Conservation (phyloP, 2,113 vertebrate genomes). For the Vulpes lagopus region DNA sequence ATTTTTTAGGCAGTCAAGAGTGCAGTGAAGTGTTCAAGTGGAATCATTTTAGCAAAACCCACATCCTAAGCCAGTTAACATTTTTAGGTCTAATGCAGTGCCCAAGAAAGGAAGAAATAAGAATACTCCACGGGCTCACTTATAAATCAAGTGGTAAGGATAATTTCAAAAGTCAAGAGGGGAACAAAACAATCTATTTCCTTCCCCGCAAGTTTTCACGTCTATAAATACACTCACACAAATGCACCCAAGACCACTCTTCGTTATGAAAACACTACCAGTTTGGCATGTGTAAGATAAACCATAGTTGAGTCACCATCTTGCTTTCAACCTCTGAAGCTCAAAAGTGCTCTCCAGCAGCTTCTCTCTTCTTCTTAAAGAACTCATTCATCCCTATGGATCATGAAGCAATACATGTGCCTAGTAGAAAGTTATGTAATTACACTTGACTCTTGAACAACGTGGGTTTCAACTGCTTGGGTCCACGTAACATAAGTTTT, state of each 20-base stretch:
- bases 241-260: conserved; percentile 75
- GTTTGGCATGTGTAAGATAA: conserved; percentile 51
- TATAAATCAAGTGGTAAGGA: conserved; percentile 82
- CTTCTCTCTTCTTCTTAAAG: conserved; percentile 41
- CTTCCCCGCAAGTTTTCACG: conserved; percentile 78
- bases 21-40: conserved; percentile 17
- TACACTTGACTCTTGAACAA: not conserved
- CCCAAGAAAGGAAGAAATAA: conserved; percentile 75
- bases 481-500: not conserved
- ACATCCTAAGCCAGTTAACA: conserved; percentile 52
- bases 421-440: not conserved
- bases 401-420: not conserved
- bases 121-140: conserved; percentile 79
- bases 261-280: conserved; percentile 67
- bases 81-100: conserved; percentile 62
- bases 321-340: not conserved
- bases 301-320: not conserved
- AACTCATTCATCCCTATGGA: not conserved
- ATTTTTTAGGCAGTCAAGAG: not conserved
- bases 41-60: conserved; percentile 72
- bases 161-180: conserved; percentile 85
- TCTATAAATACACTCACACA: conserved; percentile 85
- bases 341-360: not conserved
- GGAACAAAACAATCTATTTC: conserved; percentile 84
- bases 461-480: not conserved